These are phyloP conservation scores for Ochropleura leucogaster DNA, from an alignment of 2,888 invertebrate species.

Conservation along the genomic window DNA sequence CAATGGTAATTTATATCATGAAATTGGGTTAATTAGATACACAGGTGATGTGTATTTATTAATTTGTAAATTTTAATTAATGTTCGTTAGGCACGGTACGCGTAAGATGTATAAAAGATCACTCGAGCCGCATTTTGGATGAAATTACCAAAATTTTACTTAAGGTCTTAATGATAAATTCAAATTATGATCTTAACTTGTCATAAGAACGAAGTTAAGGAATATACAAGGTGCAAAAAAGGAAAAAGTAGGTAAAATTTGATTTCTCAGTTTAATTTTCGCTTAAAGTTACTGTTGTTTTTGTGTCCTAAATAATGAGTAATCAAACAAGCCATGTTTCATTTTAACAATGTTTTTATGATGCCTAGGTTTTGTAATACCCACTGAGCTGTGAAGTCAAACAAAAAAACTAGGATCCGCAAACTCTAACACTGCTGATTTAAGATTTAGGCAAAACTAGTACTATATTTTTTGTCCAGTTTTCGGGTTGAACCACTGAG, in stretches of 20 bases:
- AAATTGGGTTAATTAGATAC: slow-evolving; percentile 66
- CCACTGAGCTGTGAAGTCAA: neutral
- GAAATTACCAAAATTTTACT: slow-evolving; percentile 47
- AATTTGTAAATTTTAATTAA: slow-evolving; percentile 66
- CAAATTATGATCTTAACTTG: slow-evolving; percentile 23
- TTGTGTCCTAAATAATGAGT: neutral
- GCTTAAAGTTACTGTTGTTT: neutral
- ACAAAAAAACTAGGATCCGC: slow-evolving; percentile 37
- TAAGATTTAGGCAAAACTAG: slow-evolving; percentile 31
- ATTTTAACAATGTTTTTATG: slow-evolving; percentile 50
- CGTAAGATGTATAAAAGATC: slow-evolving; percentile 60
- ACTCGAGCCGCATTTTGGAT: slow-evolving; percentile 31
- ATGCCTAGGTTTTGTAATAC: slow-evolving; percentile 20
- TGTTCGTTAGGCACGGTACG: slow-evolving; percentile 47
- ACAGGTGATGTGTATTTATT: slow-evolving; percentile 64
- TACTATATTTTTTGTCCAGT: slow-evolving; percentile 35
- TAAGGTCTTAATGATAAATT: slow-evolving; percentile 27
- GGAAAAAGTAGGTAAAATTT: neutral
- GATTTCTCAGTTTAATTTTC: neutral
- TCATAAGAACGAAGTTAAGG: neutral
- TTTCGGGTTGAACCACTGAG: slow-evolving; percentile 30
- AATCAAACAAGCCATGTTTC: neutral
- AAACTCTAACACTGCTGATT: slow-evolving; percentile 23
- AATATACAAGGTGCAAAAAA: neutral
- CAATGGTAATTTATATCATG: slow-evolving; percentile 46